phyloP scores from a whole-genome alignment of 2,113 vertebrate species.

The Campylorhamphus procurvoides region DNA sequence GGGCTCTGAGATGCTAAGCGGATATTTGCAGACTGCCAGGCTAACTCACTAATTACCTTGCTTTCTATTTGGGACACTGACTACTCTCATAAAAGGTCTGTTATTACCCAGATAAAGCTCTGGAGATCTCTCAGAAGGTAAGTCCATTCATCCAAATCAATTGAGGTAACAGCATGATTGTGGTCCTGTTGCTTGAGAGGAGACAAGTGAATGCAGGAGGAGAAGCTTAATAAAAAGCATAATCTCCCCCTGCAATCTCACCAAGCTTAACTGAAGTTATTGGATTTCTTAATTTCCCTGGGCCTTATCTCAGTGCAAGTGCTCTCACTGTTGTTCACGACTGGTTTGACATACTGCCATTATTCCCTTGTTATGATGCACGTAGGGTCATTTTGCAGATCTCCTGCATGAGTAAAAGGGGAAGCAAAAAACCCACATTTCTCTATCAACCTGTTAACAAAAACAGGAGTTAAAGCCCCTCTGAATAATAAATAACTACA shows the following conservation, averaged over 20 bases:
- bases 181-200: not conserved
- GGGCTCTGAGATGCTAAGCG: not conserved
- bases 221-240: not conserved
- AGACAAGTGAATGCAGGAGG: not conserved
- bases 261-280: not conserved
- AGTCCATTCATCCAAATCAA: not conserved
- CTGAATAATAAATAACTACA: not conserved
- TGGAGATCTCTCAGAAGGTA: not conserved
- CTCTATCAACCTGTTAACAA: not conserved
- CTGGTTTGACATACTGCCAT: fast-evolving
- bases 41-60: not conserved
- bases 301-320: not conserved
- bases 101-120: not conserved
- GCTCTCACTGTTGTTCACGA: not conserved
- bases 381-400: not conserved
- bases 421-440: not conserved
- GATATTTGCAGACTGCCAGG: not conserved
- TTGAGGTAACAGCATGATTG: not conserved
- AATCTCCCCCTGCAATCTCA: not conserved
- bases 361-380: not conserved
- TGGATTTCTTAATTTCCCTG: not conserved
- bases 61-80: not conserved
- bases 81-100: not conserved
- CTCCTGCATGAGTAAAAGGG: not conserved
- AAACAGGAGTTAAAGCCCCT: not conserved